A percentile compares a stretch with the other conserved stretches of the same genome.
Evolutionary conservation across 2,888 invertebrate species (phyloP).

Genomic region (Philhelius pedissequus): DNA sequence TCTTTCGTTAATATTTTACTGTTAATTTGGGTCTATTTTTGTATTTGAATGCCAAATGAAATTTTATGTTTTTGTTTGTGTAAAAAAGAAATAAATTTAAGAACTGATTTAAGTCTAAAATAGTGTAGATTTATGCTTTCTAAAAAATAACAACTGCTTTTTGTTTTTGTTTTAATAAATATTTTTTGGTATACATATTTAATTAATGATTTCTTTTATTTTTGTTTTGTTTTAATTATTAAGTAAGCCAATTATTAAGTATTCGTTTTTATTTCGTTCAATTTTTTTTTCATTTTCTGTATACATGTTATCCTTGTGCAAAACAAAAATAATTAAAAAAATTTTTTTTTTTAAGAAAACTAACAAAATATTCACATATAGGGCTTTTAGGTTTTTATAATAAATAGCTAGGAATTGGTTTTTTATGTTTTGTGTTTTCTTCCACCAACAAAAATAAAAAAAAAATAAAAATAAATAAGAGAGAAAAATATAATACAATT

Average conservation of each 20-base stretch:
- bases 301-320: slow-evolving; percentile 76
- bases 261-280: slow-evolving; percentile 45
- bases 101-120: slow-evolving; percentile 40
- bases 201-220: slow-evolving; percentile 39
- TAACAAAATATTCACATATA: neutral
- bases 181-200: slow-evolving; percentile 65
- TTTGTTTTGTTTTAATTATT: slow-evolving; percentile 57
- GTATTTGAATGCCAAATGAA: slow-evolving; percentile 30
- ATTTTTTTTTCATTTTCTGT: slow-evolving; percentile 72
- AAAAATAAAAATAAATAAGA: slow-evolving; percentile 34
- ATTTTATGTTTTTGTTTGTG: slow-evolving; percentile 29
- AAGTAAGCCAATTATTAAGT: slow-evolving; percentile 49
- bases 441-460: slow-evolving; percentile 25
- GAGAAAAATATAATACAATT: slow-evolving; percentile 64
- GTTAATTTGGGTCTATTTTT: slow-evolving; percentile 64
- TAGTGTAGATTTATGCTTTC: slow-evolving; percentile 28
- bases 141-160: slow-evolving; percentile 59
- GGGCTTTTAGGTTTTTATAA: neutral
- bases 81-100: slow-evolving; percentile 12
- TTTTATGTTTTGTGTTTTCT: slow-evolving; percentile 34
- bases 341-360: too few species aligned
- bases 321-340: slow-evolving; percentile 64
- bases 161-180: slow-evolving; percentile 48
- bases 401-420: slow-evolving; percentile 55
- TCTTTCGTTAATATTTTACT: slow-evolving; percentile 71